Evolutionary conservation across 2,888 invertebrate species (phyloP).

Genomic region (Chymomyza procnemis): DNA sequence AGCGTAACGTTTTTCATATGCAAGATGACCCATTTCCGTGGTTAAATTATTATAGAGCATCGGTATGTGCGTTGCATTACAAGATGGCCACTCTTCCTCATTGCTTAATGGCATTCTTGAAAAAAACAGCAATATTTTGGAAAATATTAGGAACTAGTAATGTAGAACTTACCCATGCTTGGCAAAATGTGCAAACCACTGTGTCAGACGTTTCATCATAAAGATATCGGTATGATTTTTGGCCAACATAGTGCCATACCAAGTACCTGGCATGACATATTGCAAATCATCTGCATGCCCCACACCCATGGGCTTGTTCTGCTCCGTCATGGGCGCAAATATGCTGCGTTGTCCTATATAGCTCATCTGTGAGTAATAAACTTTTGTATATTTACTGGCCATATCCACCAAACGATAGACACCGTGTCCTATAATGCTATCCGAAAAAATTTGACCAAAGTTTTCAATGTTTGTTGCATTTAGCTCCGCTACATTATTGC

Average conservation of each 20-base stretch:
- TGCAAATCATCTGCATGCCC: constrained; percentile 71
- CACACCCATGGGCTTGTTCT: constrained; percentile 73
- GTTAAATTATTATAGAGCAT: neutral
- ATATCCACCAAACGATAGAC: constrained; percentile 81
- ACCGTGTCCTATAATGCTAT: constrained; percentile 81
- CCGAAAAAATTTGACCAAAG: constrained; percentile 80
- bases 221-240: constrained; percentile 73
- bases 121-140: neutral
- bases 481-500: constrained; percentile 20
- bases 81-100: neutral
- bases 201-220: constrained; percentile 77
- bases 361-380: constrained; percentile 82
- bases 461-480: constrained; percentile 38
- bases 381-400: constrained; percentile 79
- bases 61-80: neutral
- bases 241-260: constrained; percentile 65
- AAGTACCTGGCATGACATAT: constrained; percentile 60
- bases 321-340: constrained; percentile 76
- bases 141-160: neutral
- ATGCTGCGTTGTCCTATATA: constrained; percentile 81
- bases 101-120: constrained; percentile 7
- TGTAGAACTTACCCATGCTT: constrained; percentile 56
- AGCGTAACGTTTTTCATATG: constrained; percentile 43
- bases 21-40: neutral
- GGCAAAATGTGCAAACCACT: constrained; percentile 77